Evolutionary conservation across 1,140 invertebrate genomes (phyloP).

Genomic region (Monomorium pharaonis): DNA sequence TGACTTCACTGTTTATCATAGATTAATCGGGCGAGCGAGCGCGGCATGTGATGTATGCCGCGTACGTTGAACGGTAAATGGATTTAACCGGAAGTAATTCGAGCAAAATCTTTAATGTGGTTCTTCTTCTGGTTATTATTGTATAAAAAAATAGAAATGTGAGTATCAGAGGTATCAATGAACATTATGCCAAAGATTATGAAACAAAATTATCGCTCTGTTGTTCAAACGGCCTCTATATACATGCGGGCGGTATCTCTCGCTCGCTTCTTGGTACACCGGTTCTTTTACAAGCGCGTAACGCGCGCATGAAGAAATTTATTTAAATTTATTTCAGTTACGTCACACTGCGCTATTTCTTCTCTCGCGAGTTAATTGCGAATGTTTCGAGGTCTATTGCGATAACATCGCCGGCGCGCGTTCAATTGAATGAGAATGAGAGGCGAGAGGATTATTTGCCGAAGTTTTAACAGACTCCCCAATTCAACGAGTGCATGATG

Average conservation of each 20-base stretch:
- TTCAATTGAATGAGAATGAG: background rate
- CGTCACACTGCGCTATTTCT: background rate
- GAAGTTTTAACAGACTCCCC: background rate
- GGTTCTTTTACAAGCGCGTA: background rate
- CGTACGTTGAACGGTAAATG: conserved; percentile 17
- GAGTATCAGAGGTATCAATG: background rate
- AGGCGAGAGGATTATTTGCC: background rate
- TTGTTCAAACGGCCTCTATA: background rate
- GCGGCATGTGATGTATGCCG: no score
- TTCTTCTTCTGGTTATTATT: background rate
- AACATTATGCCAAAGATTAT: conserved; percentile 14
- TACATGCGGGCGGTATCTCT: conserved; percentile 11
- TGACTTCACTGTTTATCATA: conserved; percentile 12
- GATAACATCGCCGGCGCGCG: background rate
- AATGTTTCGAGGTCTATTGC: background rate
- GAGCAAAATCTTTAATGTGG: background rate
- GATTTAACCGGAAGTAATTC: background rate
- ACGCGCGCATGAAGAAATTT: background rate
- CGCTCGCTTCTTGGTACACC: background rate
- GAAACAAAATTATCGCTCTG: conserved; percentile 4
- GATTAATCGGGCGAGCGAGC: background rate
- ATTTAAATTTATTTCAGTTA: background rate
- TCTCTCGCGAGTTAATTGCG: background rate
- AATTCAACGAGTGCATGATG: conserved; percentile 16
- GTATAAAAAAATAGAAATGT: background rate